Evolutionary conservation across 2,113 vertebrate species (phyloP).

Genomic region (Toxotes chatareus): DNA sequence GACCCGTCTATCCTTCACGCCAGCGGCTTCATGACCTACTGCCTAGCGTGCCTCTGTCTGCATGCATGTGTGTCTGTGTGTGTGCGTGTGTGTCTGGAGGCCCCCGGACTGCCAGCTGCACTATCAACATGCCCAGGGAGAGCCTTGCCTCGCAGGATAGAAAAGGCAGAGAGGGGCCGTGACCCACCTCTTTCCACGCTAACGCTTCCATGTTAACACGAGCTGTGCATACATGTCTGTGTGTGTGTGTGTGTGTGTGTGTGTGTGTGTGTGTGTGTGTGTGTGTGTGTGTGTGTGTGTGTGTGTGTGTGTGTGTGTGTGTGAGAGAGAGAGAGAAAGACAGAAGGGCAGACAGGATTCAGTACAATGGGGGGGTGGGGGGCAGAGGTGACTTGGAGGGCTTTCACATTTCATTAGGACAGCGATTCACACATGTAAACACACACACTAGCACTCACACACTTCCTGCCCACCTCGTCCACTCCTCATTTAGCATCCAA

Average conservation of each 20-base stretch:
- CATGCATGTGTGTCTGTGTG: constrained; percentile 56
- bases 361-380: constrained; percentile 25
- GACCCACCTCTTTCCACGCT: constrained; percentile 73
- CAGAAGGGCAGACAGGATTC: constrained; percentile 14
- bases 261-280: not conserved
- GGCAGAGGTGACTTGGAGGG: constrained; percentile 72
- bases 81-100: constrained; percentile 27
- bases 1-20: constrained; percentile 71
- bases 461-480: constrained; percentile 48
- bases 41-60: constrained; percentile 69
- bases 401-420: constrained; percentile 77
- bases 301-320: too few species aligned
- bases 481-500: constrained; percentile 62
- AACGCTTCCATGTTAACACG: constrained; percentile 67
- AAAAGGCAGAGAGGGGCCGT: constrained; percentile 54
- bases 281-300: too few species aligned
- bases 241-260: constrained; percentile 34
- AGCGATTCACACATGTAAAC: constrained; percentile 61
- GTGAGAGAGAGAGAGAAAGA: constrained; percentile 12
- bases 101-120: constrained; percentile 74
- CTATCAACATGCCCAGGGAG: constrained; percentile 67
- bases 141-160: constrained; percentile 58
- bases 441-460: constrained; percentile 61
- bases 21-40: constrained; percentile 75
- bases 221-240: constrained; percentile 48